These are phyloP conservation scores for Caenorhabditis sulstoni DNA, from an alignment of 2,888 invertebrate species.

Conservation along the genomic window DNA sequence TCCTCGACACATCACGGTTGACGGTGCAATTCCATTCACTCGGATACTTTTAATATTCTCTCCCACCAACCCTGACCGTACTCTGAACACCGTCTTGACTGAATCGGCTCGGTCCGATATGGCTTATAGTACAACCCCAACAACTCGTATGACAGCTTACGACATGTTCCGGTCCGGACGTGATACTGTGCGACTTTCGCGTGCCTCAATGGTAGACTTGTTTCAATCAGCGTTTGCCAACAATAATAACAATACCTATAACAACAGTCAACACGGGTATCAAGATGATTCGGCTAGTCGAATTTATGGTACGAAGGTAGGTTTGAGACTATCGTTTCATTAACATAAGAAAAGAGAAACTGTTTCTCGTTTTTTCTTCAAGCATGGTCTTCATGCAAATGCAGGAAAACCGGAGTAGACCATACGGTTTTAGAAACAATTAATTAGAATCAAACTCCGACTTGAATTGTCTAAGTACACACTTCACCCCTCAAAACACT, in stretches of 20 bases:
- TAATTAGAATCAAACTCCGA: no score
- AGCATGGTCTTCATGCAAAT: no score
- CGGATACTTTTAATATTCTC: slow-evolving; percentile 5
- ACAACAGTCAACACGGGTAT: slow-evolving; percentile 24
- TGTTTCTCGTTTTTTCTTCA: no score
- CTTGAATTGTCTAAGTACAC: neutral
- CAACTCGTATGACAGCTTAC: slow-evolving; percentile 45
- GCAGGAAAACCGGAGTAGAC: no score
- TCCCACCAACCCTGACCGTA: neutral
- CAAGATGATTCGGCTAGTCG: slow-evolving; percentile 36
- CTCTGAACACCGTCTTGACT: neutral
- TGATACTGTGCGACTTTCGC: slow-evolving; percentile 57
- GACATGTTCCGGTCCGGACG: slow-evolving; percentile 56
- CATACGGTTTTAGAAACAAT: no score
- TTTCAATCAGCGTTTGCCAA: slow-evolving; percentile 53
- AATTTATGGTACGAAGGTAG: slow-evolving; percentile 32
- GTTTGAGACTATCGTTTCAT: neutral
- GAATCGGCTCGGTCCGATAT: neutral
- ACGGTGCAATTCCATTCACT: slow-evolving; percentile 26
- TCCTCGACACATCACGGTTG: slow-evolving; percentile 35
- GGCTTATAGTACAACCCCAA: slow-evolving; percentile 16
- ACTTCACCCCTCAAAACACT: slow-evolving; percentile 10
- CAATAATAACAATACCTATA: slow-evolving; percentile 46
- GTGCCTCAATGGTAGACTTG: slow-evolving; percentile 57
- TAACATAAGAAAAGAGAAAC: no score